Evolutionary conservation across 2,113 vertebrate genomes (phyloP), one percentile per base, ranked within the genome.

Genomic region (Gnathonemus echidnorhynchus): DNA sequence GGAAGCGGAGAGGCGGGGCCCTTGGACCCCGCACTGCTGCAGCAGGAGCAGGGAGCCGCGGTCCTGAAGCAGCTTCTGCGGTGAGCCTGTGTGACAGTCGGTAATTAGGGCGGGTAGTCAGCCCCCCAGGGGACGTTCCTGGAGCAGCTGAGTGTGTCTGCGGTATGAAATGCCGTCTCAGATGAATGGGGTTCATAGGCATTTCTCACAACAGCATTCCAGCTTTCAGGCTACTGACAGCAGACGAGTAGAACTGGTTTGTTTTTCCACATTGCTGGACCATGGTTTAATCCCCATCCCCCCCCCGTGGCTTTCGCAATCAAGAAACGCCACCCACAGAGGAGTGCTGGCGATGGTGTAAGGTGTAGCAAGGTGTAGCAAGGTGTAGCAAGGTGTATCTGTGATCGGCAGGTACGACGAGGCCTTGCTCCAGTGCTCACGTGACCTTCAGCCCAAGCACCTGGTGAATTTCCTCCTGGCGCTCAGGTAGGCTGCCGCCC

Each of bases 11-110:
- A 94, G 11, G 89, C 92, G 15, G 88, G 91, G 56, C 80, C 92
- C 0, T 89, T 96, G 77, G 95, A 98, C 0, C 91, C 96, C 1
- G 91, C 94, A 0, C 96, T 96, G 90, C 94, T 99, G 24, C 95
- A 94, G n/a, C 98, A 99, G 49, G 95, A 94, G 58, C 95, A 94
- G 5, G 96, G 96, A 13, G 48, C 97, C 74, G 90, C 92, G n/a
- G 86, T 98, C 91, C 95, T 99, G 90, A 97, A 98, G 94, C 98
- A 99, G 93, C 96, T 99, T 91, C 97, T 99, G 92, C 97, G 98
- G 98, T 99, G 95, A 92, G 49, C 45, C 15, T 87, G n/a, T 35
- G 24, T n/a, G 74, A 15, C 11, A 1, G 70, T 5, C 13, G 9
- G 4, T 77, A 2, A 13, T 10, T 13, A 10, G 31, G n/a, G 31